A percentile compares a stretch with the other conserved stretches of the same genome.
Conservation (phyloP, 2,113 vertebrate genomes). For the Accipiter cooperii region DNA sequence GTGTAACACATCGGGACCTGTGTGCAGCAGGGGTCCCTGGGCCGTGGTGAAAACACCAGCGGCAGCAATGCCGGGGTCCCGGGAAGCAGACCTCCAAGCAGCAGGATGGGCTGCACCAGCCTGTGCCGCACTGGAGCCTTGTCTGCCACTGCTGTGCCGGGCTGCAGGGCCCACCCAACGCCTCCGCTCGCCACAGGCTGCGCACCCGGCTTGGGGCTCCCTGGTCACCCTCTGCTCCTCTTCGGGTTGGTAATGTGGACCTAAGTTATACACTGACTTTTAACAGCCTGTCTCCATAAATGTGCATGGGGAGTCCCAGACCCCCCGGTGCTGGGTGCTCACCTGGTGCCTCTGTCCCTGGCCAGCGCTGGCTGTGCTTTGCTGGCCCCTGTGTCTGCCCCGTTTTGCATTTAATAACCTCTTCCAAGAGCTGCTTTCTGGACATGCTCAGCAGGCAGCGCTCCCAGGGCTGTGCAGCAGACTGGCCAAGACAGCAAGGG, state of each 20-base stretch:
- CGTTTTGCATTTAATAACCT: not conserved
- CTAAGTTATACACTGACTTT: rapidly evolving
- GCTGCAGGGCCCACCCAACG: not conserved
- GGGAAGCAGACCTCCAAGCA: not conserved
- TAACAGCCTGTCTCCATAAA: not conserved
- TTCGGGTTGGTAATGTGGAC: rapidly evolving
- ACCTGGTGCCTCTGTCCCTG: not conserved
- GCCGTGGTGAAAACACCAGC: not conserved
- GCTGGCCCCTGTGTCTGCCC: not conserved
- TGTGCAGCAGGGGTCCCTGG: not conserved
- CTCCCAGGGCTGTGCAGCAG: rapidly evolving
- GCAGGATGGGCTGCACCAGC: too few relatives aligned
- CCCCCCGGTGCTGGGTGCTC: rapidly evolving
- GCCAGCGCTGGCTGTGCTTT: not conserved
- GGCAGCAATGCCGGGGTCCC: rapidly evolving
- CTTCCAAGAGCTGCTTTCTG: rapidly evolving
- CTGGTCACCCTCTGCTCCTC: rapidly evolving
- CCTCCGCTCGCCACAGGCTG: rapidly evolving
- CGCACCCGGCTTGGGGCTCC: rapidly evolving
- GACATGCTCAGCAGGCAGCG: not conserved
- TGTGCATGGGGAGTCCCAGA: rapidly evolving
- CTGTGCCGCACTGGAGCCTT: not conserved
- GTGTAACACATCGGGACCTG: not conserved
- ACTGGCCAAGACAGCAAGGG: not conserved
- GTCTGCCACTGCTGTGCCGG: rapidly evolving